A percentile compares a stretch with the other conserved stretches of the same genome.
These are phyloP conservation scores for Amazona vittata DNA, from an alignment of 2,113 vertebrate genomes.

Conservation along the genomic window DNA sequence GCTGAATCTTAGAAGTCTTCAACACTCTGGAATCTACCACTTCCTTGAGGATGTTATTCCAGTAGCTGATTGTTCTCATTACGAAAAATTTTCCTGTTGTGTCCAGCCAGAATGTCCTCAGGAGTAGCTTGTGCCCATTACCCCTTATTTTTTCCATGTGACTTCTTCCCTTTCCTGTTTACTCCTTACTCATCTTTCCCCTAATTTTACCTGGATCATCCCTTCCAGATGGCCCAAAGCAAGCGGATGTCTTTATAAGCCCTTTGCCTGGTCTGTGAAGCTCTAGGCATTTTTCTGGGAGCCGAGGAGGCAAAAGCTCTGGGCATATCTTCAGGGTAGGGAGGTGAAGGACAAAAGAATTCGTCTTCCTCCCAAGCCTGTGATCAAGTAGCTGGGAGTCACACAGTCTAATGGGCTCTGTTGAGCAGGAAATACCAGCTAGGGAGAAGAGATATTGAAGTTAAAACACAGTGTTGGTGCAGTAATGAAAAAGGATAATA, in stretches of 20 bases:
- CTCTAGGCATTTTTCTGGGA: not conserved
- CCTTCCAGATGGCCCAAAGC: not conserved
- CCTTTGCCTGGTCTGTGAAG: not conserved
- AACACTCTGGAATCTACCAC: not conserved
- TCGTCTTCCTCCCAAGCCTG: not conserved
- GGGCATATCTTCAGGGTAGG: not conserved
- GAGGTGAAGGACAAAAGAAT: not conserved
- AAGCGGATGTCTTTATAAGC: not conserved
- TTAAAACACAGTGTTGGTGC: not conserved
- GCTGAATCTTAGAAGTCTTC: not conserved
- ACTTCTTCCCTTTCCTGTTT: not conserved
- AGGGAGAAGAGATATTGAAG: not conserved
- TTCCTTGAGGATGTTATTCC: not conserved
- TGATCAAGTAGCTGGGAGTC: fast-evolving
- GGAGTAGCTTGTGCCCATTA: not conserved
- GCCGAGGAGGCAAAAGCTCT: not conserved
- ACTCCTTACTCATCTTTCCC: not conserved
- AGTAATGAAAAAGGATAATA: not conserved
- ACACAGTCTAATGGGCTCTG: not conserved
- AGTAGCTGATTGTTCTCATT: not conserved
- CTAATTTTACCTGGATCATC: not conserved
- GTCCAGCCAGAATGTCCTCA: not conserved
- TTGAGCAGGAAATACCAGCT: not conserved
- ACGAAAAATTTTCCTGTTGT: not conserved
- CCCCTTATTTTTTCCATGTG: not conserved